Evolutionary conservation across 2,888 invertebrate species (phyloP).

Genomic region (Gymnosoma rotundatum): DNA sequence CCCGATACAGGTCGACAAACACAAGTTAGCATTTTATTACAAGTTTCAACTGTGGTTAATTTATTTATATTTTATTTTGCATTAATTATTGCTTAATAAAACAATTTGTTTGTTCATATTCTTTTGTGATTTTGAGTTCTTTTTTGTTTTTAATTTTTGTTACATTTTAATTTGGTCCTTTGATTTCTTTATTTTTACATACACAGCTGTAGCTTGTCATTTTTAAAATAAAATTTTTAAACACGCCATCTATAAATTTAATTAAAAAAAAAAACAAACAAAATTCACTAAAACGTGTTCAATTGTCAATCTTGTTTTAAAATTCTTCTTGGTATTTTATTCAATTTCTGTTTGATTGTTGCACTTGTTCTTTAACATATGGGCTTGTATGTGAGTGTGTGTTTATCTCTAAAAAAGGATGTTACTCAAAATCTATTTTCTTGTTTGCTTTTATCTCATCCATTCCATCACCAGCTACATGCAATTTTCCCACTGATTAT

Average conservation of each 20-base stretch:
- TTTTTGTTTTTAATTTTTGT: neutral
- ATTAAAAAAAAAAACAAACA: constrained; percentile 24
- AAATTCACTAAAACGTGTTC: constrained; percentile 66
- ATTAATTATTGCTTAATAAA: neutral
- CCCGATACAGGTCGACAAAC: constrained; percentile 82
- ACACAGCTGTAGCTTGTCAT: neutral
- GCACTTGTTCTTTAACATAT: constrained; percentile 12
- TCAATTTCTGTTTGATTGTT: constrained; percentile 22
- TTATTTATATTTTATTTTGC: neutral
- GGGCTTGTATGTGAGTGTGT: neutral
- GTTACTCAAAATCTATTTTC: neutral
- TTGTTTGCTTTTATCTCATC: neutral
- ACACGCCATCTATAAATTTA: neutral
- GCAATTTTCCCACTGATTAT: constrained; percentile 47
- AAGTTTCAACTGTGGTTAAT: neutral
- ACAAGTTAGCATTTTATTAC: constrained; percentile 80
- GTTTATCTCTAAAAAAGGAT: constrained; percentile 30
- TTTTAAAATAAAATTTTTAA: constrained; percentile 11
- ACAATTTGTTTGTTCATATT: neutral
- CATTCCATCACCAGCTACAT: constrained; percentile 9
- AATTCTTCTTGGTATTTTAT: constrained; percentile 7
- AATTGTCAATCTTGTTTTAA: constrained; percentile 52
- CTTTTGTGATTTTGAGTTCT: neutral
- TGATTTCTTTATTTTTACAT: constrained; percentile 4
- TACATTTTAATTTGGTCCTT: constrained; percentile 7